Conservation (phyloP, 2,888 invertebrate species). For the Shargacucullia verbasci region DNA sequence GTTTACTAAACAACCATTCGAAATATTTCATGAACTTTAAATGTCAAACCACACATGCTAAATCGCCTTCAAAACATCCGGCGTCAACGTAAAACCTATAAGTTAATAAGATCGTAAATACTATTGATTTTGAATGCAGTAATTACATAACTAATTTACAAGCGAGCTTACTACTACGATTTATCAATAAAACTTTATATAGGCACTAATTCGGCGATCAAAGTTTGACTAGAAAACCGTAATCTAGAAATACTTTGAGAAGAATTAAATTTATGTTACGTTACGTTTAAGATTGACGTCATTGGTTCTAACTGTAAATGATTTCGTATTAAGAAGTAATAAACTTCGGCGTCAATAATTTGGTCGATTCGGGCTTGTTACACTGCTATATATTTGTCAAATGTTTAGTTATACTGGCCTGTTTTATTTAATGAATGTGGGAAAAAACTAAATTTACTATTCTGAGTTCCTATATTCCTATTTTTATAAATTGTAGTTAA, state of each 20-base stretch:
- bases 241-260: conserved; percentile 23
- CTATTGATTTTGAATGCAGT: conserved; percentile 7
- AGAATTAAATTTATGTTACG: conserved; percentile 31
- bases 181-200: conserved; percentile 21
- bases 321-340: background rate
- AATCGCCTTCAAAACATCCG: conserved; percentile 2
- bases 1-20: background rate
- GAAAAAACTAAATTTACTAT: background rate
- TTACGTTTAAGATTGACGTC: conserved; percentile 6
- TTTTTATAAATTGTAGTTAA: too few relatives aligned
- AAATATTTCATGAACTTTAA: conserved; percentile 1
- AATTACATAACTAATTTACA: conserved; percentile 31
- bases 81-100: background rate
- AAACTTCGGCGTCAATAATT: background rate
- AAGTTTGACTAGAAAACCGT: conserved; percentile 24
- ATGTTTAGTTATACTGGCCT: background rate
- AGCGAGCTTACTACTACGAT: conserved; percentile 18
- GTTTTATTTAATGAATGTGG: background rate
- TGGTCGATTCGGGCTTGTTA: too few relatives aligned
- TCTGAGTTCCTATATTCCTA: too few relatives aligned
- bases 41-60: conserved; percentile 2
- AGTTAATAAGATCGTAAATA: conserved; percentile 4
- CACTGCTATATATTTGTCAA: too few relatives aligned
- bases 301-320: conserved; percentile 4
- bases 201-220: conserved; percentile 29